Conservation (phyloP, 2,113 vertebrate species). For the Peromyscus maniculatus region DNA sequence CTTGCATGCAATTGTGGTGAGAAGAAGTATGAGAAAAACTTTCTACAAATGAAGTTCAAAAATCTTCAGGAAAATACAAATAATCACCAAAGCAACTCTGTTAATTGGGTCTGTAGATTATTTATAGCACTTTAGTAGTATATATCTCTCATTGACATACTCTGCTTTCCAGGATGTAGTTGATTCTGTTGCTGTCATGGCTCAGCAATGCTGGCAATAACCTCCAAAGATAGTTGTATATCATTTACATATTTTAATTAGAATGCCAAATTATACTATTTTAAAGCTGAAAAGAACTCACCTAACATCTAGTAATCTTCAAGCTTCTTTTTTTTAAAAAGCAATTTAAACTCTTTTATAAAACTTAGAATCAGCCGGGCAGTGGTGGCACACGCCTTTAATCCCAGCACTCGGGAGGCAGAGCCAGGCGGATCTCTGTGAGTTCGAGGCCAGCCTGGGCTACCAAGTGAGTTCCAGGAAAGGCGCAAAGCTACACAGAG, state of each 20-base stretch:
- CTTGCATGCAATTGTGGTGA: not conserved
- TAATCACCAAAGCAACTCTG: not conserved
- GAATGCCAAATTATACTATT: constrained; percentile 46
- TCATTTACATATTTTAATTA: constrained; percentile 56
- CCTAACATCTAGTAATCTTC: not conserved
- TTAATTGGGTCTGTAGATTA: not conserved
- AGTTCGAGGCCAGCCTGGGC: no score
- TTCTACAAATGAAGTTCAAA: not conserved
- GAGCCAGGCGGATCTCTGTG: no score
- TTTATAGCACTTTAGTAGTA: not conserved
- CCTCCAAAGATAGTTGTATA: constrained; percentile 15
- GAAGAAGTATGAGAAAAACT: not conserved
- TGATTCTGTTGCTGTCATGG: not conserved
- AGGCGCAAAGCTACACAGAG: no score
- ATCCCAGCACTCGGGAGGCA: no score
- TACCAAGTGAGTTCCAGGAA: no score
- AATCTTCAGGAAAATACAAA: constrained; percentile 1
- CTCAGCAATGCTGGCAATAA: constrained; percentile 51
- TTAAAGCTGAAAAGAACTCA: constrained; percentile 45
- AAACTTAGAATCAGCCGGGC: not conserved
- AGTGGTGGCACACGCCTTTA: no score
- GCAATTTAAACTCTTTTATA: not conserved
- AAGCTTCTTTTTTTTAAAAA: not conserved
- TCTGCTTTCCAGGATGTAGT: constrained; percentile 16
- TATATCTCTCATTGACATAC: not conserved